Evolutionary conservation across 1,140 invertebrate species (phyloP), one percentile per base, ranked within the genome.

Genomic region (Brachionus paranguensis): DNA sequence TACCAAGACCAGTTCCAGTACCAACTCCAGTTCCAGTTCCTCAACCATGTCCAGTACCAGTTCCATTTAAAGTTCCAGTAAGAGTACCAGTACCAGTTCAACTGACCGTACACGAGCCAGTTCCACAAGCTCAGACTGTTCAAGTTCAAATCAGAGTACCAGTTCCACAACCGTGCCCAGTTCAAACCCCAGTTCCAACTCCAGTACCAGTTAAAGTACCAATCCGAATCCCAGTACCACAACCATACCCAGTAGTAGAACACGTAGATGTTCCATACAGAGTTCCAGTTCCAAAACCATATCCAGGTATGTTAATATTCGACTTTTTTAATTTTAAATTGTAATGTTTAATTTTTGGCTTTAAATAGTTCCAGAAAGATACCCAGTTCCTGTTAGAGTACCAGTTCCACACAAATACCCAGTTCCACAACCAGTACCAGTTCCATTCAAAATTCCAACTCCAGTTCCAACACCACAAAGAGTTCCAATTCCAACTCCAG

Each of bases 321-420:
- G 3, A 1, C 2, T 0, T 65, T 3, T 10, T 65, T 27, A 1
- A 29, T 11, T 70, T 37, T 70, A 33, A 14, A 70, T 14, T 37
- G 29, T 12, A 37, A 14, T 6, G 0, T 70, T 43, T 37, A n/a
- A 37, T 70, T 70, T 33, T 33, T 33, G 3, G 3, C 12, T 41
- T 29, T 43, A 6, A 65, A 24, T n/a, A 37, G 65, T 70, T 33
- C 65, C 65, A 70, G 65, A 37, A 70, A 70, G n/a, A 70, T 70
- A 37, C 29, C 65, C 65, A 37, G 65, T 70, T 33, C 65, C 65
- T 45, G 70, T 74, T 10, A 17, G 24, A 74, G 41, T 74, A 47
- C 70, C 70, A 74, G 24, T 45, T n/a, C 70, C 70, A 74, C 70
- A 74, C 37, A 37, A 14, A 70, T 70, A 70, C 70, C 70, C 65